Evolutionary conservation across 2,888 invertebrate genomes (phyloP).

Genomic region (Sphaerophoria rueppellii): DNA sequence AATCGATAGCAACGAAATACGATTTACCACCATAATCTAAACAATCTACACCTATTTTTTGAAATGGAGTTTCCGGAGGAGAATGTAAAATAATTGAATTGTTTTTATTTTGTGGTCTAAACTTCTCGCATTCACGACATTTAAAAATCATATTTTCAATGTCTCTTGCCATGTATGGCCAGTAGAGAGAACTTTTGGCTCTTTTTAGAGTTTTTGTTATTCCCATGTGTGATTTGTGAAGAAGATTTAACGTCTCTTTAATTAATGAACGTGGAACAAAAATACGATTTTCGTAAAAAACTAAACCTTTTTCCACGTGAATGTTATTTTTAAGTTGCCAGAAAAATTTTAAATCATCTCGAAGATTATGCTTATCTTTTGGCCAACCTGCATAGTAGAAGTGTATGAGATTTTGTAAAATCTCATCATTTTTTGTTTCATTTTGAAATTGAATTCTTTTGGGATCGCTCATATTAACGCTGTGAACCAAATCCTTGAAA

Average conservation of each 20-base stretch:
- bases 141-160: conserved; percentile 28
- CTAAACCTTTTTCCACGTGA: conserved; percentile 16
- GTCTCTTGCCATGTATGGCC: conserved; percentile 37
- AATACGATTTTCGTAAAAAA: conserved; percentile 4
- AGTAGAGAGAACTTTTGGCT: conserved; percentile 39
- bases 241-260: conserved; percentile 30
- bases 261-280: conserved; percentile 38
- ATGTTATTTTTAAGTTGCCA: conserved; percentile 31
- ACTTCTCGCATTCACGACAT: conserved; percentile 23
- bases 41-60: conserved; percentile 41
- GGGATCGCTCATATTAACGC: conserved; percentile 27
- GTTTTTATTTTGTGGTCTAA: background rate
- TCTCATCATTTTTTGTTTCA: conserved; percentile 19
- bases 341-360: conserved; percentile 15
- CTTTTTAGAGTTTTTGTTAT: conserved; percentile 40
- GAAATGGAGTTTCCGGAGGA: conserved; percentile 16
- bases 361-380: conserved; percentile 16
- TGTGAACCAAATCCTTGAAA: conserved; percentile 33
- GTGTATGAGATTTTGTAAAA: conserved; percentile 2
- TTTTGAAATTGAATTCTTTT: conserved; percentile 30
- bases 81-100: conserved; percentile 2
- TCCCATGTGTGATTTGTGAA: conserved; percentile 52
- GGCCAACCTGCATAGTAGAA: conserved; percentile 18
- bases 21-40: conserved; percentile 30
- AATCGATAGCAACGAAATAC: conserved; percentile 42